Base-by-base conservation (phyloP, 2,113 vertebrate species). In the Carassius gibelio region DNA sequence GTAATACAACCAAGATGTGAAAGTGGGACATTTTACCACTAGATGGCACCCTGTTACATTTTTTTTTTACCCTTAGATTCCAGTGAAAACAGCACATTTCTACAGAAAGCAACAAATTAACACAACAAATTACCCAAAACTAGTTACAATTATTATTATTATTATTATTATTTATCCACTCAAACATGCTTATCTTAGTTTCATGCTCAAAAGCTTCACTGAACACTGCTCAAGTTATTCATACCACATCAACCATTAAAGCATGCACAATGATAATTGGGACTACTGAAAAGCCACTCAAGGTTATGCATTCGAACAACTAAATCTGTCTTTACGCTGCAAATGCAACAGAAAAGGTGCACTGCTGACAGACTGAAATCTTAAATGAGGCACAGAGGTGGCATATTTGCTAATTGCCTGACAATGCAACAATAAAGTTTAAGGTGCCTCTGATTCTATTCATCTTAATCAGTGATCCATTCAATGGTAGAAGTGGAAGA, bases 31-130 rank as follows among this genome's bases (percentile, higher is more conserved):
- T 42, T 59, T 30, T 21, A 84, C 84, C 88, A 88, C 84, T 75
- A 89, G 90, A 80, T 90, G 90, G 85, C 84, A 80, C 5, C 10
- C 9, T 10, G 10, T 45, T 45, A 13, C 52, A 82, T 76, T 23
- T 48, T 7, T 48, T 7, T 36, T 26, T 19, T 19, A 68, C 1
- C 75, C 34, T 30, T 23, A 10, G 15, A 66, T 17, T 48, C 8
- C 1, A 13, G 3, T 26, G 34, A 48, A 11, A 38, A 42, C 9
- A 8, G 11, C 11, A 79, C 15, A 21, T 34, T 62, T 38, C 5
- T 14, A 38, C 5, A 42, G 19, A n/a, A 55, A 55, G 15, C 52
- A 55, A 55, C 4, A 55, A 17, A 55, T 6, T 19, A 15, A 30
- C 30, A 30, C 30, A 30, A 30, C 30, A 30, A 1, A 30, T 30